Evolutionary conservation across 2,113 vertebrate genomes (phyloP).

Genomic region (Hyperopisus bebe): DNA sequence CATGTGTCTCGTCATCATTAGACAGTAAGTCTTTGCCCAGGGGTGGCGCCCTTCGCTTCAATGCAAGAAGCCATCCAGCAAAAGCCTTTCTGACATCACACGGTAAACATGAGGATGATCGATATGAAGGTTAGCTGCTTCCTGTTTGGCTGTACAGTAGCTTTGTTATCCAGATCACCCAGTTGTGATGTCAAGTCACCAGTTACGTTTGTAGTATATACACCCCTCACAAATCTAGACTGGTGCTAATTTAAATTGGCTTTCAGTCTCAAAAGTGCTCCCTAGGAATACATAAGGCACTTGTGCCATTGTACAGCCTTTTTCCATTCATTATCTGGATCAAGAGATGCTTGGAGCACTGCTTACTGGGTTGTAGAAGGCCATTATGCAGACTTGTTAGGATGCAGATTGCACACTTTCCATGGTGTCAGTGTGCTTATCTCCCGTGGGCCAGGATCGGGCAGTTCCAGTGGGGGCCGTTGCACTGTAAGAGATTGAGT

Average conservation of each 20-base stretch:
- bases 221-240: background rate
- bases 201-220: background rate
- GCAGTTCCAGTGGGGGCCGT: conserved; percentile 72
- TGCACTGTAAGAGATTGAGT: conserved; percentile 83
- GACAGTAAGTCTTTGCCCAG: background rate
- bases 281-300: background rate
- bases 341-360: background rate
- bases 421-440: too few relatives aligned
- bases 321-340: background rate
- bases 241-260: background rate
- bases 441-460: conserved; percentile 1
- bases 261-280: background rate
- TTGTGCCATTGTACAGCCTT: background rate
- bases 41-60: background rate
- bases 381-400: background rate
- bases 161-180: background rate
- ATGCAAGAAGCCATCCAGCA: background rate
- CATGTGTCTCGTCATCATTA: background rate
- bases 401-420: background rate
- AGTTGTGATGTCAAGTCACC: background rate
- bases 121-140: background rate
- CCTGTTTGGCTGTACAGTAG: background rate
- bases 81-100: background rate
- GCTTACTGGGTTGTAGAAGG: background rate
- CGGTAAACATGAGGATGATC: background rate